Base-by-base conservation (phyloP, 2,797 vertebrate species). In the Tolypeutes matacus region DNA sequence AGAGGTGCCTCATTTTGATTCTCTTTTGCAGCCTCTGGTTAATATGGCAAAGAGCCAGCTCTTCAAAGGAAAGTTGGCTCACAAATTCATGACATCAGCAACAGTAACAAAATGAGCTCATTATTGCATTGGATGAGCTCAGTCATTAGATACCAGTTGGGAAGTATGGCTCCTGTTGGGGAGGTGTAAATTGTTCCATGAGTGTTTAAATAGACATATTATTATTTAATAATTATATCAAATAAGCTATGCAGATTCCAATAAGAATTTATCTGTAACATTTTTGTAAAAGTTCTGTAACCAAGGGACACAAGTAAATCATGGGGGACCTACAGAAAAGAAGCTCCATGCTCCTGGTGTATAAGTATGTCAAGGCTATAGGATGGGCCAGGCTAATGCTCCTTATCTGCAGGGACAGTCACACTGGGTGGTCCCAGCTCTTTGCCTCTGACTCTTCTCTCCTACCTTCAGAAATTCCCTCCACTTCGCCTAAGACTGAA, bases 61-160 rank as follows among this genome's bases (percentile, higher is more conserved):
- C 65, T 56, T 91, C 31, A 36, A 29, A 67, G 69, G 70, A 82
- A 95, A 89, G 29, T 87, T 95, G 87, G 93, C 92, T 78, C 21
- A 13, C 51, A 92, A 72, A 60, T 82, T 84, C 67, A 49, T 90
- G 81, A 93, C 76, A 89, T 96, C 94, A 94, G 20, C 78, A 62
- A 62, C 36, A 86, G 89, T 42, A 87, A 93, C 77, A 77, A 93
- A 94, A 77, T 70, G 77, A 95, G 70, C 84, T 96, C 87, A 89
- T 77, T 36, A 21, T 65, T 89, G 11, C 42, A 56, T 3, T 56
- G 18, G 53, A 77, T 70, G 77, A 96, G 70, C 84, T 96, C 87
- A 89, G 9, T 77, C 42, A 23, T 56, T 87, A 51, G 39, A 56
- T 80, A 82, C 29, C 9, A 5, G 42, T 25, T 25, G 3, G 4